Evolutionary conservation across 2,797 vertebrate species (phyloP), one percentile per base, ranked within the genome.

Genomic region (Linurgus olivaceus): DNA sequence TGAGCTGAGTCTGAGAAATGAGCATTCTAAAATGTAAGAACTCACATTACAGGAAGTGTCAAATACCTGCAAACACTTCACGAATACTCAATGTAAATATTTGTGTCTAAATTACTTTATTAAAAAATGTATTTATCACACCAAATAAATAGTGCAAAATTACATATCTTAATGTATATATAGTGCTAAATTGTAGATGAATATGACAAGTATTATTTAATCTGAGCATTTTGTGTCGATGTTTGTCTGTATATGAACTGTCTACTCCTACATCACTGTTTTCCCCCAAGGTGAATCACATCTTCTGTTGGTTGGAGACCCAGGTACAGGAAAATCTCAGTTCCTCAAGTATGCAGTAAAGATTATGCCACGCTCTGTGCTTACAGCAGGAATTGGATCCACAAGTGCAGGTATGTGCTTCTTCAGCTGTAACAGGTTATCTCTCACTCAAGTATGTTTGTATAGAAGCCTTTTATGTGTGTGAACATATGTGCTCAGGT

Each of bases 261-360:
- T 40, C 23, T 86, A 2, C 42, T 76, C 35, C 50, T 61, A 33
- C 45, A 16, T 57, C 48, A 38, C 37, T 7, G 5, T 95, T 96
- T 91, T 79, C 63, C n/a, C 90, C 67, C 33, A 66, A 99, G 99
- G 99, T 44, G 99, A 99, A 97, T 99, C 99, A 11, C 99, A 99
- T 93, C 98, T 99, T 96, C 93, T 99, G 96, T 96, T 99, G 86
- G 99, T 99, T 81, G 99, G 99, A 47, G 99, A 99, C 93, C 99
- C 99, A 10, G 99, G 99, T 13, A 99, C 99, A 3, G 99, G 99
- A 51, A 99, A 99, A 96, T 99, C 99, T 78, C 99, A 99, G 93
- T 99, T 99, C 96, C 98, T 99, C 65, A 99, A 99, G 97, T 99
- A 99, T 25, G 99, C 99, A 24, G 98, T 98, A 11, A 99, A 99